phyloP scores from a whole-genome alignment of 2,888 invertebrate species.

The Aelia acuminata region DNA sequence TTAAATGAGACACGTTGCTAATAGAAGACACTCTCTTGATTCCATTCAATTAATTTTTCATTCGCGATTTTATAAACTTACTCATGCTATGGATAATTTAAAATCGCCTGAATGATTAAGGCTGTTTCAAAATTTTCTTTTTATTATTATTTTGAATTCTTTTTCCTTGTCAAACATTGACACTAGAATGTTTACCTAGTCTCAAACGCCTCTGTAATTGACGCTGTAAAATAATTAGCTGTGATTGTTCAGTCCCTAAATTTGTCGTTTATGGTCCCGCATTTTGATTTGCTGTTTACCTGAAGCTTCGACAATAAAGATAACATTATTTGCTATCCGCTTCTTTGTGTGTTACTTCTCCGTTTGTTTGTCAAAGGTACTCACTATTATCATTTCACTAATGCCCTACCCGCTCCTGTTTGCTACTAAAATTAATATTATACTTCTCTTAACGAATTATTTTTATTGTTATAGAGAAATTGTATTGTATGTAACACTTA shows the following conservation, averaged over 20 bases:
- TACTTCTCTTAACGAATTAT: too few relatives aligned
- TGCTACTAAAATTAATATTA: too few relatives aligned
- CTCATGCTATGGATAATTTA: too few relatives aligned
- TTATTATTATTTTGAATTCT: too few relatives aligned
- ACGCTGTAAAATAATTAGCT: not conserved
- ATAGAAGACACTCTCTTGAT: too few relatives aligned
- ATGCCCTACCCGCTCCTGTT: not conserved
- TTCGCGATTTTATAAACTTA: too few relatives aligned
- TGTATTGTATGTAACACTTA: too few relatives aligned
- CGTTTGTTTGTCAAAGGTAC: not conserved
- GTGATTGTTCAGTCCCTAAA: not conserved
- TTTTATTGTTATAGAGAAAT: too few relatives aligned
- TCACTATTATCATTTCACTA: not conserved
- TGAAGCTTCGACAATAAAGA: not conserved
- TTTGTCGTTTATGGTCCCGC: not conserved
- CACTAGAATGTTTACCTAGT: not conserved
- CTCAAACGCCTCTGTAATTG: not conserved
- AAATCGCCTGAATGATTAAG: too few relatives aligned
- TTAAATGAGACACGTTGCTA: too few relatives aligned
- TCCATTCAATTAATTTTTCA: too few relatives aligned
- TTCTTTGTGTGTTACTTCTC: not conserved
- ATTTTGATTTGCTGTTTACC: slow-evolving; percentile 3
- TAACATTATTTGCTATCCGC: not conserved
- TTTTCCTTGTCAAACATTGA: not conserved
- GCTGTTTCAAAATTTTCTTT: too few relatives aligned